Evolutionary conservation across 2,113 vertebrate species (phyloP), one percentile per base, ranked within the genome.

Genomic region (Tonatia bakeri): DNA sequence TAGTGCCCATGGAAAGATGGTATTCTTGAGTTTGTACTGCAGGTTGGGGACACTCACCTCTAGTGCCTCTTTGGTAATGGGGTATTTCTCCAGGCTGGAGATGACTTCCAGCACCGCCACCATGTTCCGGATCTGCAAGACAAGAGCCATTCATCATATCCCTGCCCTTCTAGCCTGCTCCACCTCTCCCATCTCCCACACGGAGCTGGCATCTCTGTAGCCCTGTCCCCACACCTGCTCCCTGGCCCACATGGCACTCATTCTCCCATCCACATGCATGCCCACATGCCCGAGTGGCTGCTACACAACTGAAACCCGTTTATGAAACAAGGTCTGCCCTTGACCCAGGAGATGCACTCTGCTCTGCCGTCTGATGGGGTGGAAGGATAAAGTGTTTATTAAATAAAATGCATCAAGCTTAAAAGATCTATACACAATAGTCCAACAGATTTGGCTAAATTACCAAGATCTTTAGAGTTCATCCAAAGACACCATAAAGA

Each of bases 61-160:
- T 93, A 99, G 99, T 95, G 99, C 99, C 98, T 99, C 99, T 99
- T 99, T 99, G 99, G 99, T 99, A 98, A 99, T 99, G 87, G 99
- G 99, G 97, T 99, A 99, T 97, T 99, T 99, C 99, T 99, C 99
- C 99, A 99, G 98, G 98, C 98, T 99, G 98, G 99, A 99, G 98
- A 99, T 99, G 79, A 99, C 99, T 98, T 99, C 99, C 98, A 99
- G 93, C 96, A 99, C 99, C 92, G 99, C 99, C 98, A 99, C 99
- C 99, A 99, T 99, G 98, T 99, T 99, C 98, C 98, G 99, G 98
- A 99, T 99, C 99, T 99, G 99, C 90, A 98, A 97, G 97, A 97
- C 70, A 97, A 98, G 96, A 94, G 70, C 24, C n/a, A 5, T 11
- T 24, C 2, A 9, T 97, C 76, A 97, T 59, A 22, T 9, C 5